phyloP scores from a whole-genome alignment of 2,113 vertebrate genomes.

The Pica pica region DNA sequence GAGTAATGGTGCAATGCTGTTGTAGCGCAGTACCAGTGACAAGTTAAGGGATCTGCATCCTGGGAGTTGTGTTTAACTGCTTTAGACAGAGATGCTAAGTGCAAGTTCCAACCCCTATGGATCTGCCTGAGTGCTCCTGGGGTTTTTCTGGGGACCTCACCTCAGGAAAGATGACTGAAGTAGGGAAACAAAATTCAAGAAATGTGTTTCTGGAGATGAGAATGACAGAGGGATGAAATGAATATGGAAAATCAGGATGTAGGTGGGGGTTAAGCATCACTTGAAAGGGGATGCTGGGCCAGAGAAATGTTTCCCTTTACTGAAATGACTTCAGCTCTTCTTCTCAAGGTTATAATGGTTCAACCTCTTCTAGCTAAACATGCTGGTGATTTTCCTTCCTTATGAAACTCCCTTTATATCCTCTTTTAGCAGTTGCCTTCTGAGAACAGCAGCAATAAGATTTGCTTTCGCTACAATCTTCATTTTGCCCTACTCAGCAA shows the following conservation, averaged over 20 bases:
- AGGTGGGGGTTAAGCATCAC: not conserved
- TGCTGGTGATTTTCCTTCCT: slow-evolving; percentile 48
- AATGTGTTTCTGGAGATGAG: not conserved
- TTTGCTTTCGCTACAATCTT: not conserved
- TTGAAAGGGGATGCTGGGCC: not conserved
- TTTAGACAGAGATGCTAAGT: not conserved
- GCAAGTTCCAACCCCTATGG: not conserved
- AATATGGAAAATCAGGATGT: not conserved
- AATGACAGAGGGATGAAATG: not conserved
- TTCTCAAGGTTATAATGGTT: slow-evolving; percentile 34
- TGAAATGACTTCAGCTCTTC: not conserved
- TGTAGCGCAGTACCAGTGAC: not conserved
- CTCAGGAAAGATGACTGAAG: not conserved
- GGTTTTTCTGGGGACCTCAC: not conserved
- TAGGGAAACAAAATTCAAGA: not conserved
- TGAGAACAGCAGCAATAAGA: slow-evolving; percentile 2
- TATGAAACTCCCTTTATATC: slow-evolving; percentile 56
- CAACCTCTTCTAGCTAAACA: slow-evolving; percentile 27
- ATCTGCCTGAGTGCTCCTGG: not conserved
- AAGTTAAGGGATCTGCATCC: not conserved
- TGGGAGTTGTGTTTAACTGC: not conserved
- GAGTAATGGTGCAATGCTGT: not conserved
- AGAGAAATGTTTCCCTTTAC: not conserved
- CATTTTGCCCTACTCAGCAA: slow-evolving; percentile 32
- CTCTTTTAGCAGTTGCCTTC: slow-evolving; percentile 41